Evolutionary conservation across 2,797 vertebrate genomes (phyloP), one percentile per base, ranked within the genome.

Genomic region (Lepidocolaptes lacrymiger): DNA sequence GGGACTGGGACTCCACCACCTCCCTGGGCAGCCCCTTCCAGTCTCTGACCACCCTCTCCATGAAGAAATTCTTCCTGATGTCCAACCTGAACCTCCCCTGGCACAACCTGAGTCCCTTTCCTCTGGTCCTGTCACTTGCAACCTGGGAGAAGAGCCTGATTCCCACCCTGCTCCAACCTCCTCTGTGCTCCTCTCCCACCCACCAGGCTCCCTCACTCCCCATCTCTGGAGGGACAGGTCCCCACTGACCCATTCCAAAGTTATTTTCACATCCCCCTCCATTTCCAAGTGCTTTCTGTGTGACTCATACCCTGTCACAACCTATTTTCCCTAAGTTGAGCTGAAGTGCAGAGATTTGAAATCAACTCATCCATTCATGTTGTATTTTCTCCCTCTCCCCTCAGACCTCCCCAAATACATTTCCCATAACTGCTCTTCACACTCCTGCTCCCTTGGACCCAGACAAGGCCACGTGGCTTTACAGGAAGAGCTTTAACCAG

Each of bases 161-260:
- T 6, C 17, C 14, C 44, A 58, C 12, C 4, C 30, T 14, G 2
- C 39, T 8, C 9, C n/a, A 46, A 14, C 13, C 39, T 32, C n/a
- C 46, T 18, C 3, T 0, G 1, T 3, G n/a, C n/a, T 43, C 51
- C 83, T 24, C 12, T 28, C 8, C 3, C 30, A n/a, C 3, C 73
- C 66, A 19, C 5, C 59, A 20, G 32, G 2, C 0, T 12, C 36
- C 12, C 72, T 46, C 49, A 3, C 36, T 37, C 51, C 66, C 52
- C 0, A 0, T 4, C 58, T 12, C 2, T 12, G 17, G 1, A 39
- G 20, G 36, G 1, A 7, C 43, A 88, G 62, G 11, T 52, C 58
- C 48, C 63, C 72, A n/a, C 10, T 39, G 52, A 43, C 32, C 12
- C 1, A 77, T 68, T 13, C 46, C 76, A 46, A 66, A 76, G 43